A percentile compares a stretch with the other conserved stretches of the same genome.
Conservation (phyloP, 2,113 vertebrate genomes). For the Apus apus region DNA sequence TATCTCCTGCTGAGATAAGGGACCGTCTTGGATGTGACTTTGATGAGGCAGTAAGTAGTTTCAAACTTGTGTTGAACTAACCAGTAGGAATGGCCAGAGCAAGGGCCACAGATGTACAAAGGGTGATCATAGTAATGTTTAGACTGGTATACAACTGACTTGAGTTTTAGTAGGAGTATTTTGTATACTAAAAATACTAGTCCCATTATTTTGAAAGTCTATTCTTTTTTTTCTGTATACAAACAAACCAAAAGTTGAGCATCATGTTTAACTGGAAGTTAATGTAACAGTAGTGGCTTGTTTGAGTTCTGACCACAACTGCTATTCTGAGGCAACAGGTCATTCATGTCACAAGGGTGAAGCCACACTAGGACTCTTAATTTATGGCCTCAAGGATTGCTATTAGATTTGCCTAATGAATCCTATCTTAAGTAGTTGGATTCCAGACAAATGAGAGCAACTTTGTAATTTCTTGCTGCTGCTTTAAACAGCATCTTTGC, state of each 20-base stretch:
- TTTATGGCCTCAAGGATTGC: neutral
- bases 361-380: neutral
- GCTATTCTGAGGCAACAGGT: neutral
- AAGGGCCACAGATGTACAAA: neutral
- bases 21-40: neutral
- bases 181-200: neutral
- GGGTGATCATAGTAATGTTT: neutral
- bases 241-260: neutral
- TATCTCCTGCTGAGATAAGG: neutral
- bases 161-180: neutral
- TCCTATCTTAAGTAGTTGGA: neutral
- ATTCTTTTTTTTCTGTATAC: neutral
- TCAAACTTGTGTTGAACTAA: neutral
- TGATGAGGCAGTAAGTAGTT: neutral
- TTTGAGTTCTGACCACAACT: neutral
- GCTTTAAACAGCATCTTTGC: neutral
- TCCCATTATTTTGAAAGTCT: neutral
- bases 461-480: neutral
- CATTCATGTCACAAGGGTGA: neutral
- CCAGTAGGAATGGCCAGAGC: neutral
- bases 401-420: neutral
- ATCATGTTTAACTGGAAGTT: neutral
- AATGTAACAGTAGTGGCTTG: neutral
- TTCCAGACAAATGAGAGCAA: neutral
- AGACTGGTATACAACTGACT: neutral